phyloP scores from a whole-genome alignment of 2,113 vertebrate genomes.

The Calcarius ornatus region DNA sequence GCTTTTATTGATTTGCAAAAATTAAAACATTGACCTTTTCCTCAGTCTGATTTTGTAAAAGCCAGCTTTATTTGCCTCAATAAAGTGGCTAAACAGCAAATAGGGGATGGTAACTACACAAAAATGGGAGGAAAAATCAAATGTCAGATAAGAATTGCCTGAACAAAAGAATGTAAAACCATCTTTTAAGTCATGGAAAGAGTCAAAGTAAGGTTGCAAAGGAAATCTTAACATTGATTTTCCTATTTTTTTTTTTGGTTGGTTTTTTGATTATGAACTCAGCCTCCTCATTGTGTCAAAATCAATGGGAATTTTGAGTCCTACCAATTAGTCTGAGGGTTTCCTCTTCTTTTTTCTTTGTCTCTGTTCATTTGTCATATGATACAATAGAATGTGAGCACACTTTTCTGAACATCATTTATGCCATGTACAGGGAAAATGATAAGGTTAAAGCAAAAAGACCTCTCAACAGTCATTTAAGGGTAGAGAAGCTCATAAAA shows the following conservation, averaged over 20 bases:
- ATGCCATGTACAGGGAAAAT: not conserved
- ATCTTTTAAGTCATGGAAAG: conserved; percentile 3
- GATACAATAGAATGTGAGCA: not conserved
- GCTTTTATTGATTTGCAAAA: not conserved
- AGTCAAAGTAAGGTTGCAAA: conserved; percentile 25
- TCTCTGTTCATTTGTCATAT: not conserved
- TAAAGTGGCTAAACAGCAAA: not conserved
- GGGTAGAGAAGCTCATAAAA: not conserved
- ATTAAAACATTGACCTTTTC: not conserved
- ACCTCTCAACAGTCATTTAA: not conserved
- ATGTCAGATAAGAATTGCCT: not conserved
- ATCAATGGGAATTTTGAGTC: not conserved
- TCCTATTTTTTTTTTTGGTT: not conserved
- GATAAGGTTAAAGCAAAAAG: not conserved
- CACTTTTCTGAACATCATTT: not conserved
- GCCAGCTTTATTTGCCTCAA: not conserved
- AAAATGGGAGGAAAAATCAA: conserved; percentile 20
- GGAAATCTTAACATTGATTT: conserved; percentile 36
- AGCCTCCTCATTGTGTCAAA: conserved; percentile 20
- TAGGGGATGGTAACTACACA: not conserved
- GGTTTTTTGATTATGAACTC: not conserved
- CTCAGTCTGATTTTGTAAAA: not conserved
- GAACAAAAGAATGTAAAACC: conserved; percentile 2
- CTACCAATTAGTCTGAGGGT: not conserved
- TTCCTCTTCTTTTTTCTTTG: conserved; percentile 6